Evolutionary conservation across 2,113 vertebrate genomes (phyloP).

Genomic region (Lamprotornis superbus): DNA sequence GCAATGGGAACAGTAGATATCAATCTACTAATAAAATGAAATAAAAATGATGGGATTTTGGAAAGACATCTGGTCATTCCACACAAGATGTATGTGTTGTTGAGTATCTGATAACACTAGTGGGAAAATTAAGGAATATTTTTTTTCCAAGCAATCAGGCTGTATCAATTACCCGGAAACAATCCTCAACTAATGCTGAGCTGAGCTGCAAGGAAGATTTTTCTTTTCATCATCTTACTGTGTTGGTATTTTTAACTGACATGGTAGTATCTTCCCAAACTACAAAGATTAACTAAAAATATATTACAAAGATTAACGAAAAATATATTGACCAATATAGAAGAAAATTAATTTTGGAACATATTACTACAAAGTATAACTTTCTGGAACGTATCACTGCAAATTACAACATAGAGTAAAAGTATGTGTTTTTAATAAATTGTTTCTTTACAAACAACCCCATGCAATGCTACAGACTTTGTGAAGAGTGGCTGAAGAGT

Average conservation of each 20-base stretch:
- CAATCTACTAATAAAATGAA: background rate
- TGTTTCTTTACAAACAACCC: background rate
- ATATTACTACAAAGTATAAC: background rate
- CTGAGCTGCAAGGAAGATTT: background rate
- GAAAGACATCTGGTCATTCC: background rate
- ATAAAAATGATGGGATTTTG: background rate
- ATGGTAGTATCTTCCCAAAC: background rate
- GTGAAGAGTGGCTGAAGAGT: background rate
- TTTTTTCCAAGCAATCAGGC: background rate
- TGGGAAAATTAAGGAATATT: background rate
- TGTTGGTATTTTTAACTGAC: background rate
- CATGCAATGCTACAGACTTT: background rate
- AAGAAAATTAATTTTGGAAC: background rate
- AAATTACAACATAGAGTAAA: background rate
- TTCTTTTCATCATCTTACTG: background rate
- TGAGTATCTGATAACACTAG: background rate
- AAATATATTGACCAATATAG: background rate
- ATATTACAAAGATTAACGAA: background rate
- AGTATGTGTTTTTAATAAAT: background rate
- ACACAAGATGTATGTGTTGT: background rate
- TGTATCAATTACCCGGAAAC: background rate
- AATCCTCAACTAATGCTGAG: background rate
- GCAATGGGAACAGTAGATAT: background rate
- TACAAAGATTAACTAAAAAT: background rate
- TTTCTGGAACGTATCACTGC: background rate